A percentile compares a stretch with the other conserved stretches of the same genome.
Evolutionary conservation across 2,888 invertebrate genomes (phyloP).

Genomic region (Lamellibrachia satsuma): DNA sequence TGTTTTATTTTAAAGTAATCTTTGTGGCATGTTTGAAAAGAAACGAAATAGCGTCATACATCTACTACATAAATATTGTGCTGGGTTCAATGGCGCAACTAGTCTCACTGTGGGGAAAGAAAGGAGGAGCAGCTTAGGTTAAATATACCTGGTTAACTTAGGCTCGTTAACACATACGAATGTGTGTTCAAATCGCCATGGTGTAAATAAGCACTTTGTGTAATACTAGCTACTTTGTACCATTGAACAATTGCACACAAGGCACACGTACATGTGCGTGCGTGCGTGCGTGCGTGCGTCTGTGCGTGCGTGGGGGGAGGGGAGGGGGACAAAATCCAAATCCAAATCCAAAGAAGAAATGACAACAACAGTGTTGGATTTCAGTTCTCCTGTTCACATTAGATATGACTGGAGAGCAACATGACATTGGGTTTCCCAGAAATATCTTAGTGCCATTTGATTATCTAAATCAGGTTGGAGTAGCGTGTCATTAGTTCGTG

Average conservation of each 20-base stretch:
- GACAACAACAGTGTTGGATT: background rate
- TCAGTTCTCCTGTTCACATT: background rate
- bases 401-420: background rate
- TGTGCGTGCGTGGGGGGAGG: background rate
- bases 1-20: too few species aligned
- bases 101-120: background rate
- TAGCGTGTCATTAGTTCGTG: background rate
- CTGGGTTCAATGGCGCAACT: background rate
- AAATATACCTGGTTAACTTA: background rate
- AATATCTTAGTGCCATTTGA: background rate
- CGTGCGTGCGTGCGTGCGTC: background rate
- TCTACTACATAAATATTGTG: too few species aligned
- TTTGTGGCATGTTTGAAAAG: too few species aligned
- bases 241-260: background rate
- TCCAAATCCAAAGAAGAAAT: background rate
- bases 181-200: background rate
- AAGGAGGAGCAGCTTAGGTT: background rate
- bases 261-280: background rate
- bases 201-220: background rate
- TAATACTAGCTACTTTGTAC: background rate
- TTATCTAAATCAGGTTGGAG: slow-evolving; percentile 3
- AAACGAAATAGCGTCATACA: too few species aligned
- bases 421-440: background rate
- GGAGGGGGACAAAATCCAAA: too few species aligned
- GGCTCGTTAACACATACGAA: background rate